Conservation (phyloP, 2,888 invertebrate species). For the Mythimna loreyi region DNA sequence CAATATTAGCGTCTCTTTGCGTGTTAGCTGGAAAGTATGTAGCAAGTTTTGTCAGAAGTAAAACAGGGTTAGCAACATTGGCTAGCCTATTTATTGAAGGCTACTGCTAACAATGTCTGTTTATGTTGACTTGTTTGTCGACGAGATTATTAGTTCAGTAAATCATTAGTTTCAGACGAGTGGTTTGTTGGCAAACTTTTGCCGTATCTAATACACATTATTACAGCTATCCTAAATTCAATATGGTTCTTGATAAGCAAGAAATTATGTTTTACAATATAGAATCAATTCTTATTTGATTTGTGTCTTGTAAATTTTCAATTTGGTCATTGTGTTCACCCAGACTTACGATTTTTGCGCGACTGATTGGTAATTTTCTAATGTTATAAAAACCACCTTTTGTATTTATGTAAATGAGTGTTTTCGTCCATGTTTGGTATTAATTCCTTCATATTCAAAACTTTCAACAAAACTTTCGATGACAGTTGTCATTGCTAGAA, state of each 20-base stretch:
- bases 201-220: conserved; percentile 35
- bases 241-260: conserved; percentile 25
- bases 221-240: conserved; percentile 31
- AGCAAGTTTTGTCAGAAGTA: conserved; percentile 21
- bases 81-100: conserved; percentile 24
- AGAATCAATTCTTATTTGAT: conserved; percentile 17
- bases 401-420: too few species aligned
- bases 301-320: conserved; percentile 34
- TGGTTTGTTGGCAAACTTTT: conserved; percentile 37
- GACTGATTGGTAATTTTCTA: conserved; percentile 10
- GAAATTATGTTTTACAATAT: conserved; percentile 30
- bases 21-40: conserved; percentile 20
- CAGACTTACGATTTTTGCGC: neutral
- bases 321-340: neutral
- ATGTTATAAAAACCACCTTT: neutral
- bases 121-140: conserved; percentile 38
- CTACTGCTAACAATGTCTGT: conserved; percentile 37
- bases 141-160: conserved; percentile 44
- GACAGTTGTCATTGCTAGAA: too few species aligned
- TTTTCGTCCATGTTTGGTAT: too few species aligned
- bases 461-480: too few species aligned
- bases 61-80: conserved; percentile 23
- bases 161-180: conserved; percentile 45
- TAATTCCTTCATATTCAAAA: too few species aligned
- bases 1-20: conserved; percentile 2